phyloP scores from a whole-genome alignment of 2,888 invertebrate species.

The Podotricha telesiphe region DNA sequence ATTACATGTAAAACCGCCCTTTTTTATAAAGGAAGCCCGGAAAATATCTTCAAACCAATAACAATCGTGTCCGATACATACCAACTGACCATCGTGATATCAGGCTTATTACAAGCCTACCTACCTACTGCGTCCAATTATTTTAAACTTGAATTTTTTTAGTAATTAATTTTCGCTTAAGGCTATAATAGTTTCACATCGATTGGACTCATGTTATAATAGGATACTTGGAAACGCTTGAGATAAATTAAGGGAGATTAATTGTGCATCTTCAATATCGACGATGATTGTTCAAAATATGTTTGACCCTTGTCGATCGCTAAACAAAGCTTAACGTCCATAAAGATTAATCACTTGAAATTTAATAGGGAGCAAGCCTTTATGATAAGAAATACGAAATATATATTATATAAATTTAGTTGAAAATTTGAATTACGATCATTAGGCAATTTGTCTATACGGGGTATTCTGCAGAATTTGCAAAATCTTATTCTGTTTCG shows the following conservation, averaged over 20 bases:
- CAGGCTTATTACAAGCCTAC: no score
- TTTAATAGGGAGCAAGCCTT: constrained; percentile 16
- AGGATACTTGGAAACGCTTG: background rate
- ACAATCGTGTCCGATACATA: no score
- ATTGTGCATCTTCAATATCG: constrained; percentile 17
- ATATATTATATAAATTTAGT: background rate
- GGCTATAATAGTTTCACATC: background rate
- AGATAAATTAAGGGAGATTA: constrained; percentile 20
- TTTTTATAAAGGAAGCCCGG: no score
- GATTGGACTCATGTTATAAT: background rate
- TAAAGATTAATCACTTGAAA: constrained; percentile 23
- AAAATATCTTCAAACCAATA: no score
- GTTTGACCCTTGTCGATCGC: constrained; percentile 21
- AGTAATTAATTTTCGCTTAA: background rate
- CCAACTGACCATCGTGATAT: no score
- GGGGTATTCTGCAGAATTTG: background rate
- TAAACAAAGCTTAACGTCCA: constrained; percentile 20
- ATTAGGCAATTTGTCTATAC: background rate
- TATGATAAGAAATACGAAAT: background rate
- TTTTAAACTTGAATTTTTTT: background rate
- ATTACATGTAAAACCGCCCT: no score
- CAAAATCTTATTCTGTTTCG: background rate
- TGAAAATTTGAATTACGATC: background rate
- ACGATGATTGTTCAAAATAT: constrained; percentile 25
- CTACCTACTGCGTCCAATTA: no score